Conservation (phyloP, 2,113 vertebrate species). For the Xenopus borealis region DNA sequence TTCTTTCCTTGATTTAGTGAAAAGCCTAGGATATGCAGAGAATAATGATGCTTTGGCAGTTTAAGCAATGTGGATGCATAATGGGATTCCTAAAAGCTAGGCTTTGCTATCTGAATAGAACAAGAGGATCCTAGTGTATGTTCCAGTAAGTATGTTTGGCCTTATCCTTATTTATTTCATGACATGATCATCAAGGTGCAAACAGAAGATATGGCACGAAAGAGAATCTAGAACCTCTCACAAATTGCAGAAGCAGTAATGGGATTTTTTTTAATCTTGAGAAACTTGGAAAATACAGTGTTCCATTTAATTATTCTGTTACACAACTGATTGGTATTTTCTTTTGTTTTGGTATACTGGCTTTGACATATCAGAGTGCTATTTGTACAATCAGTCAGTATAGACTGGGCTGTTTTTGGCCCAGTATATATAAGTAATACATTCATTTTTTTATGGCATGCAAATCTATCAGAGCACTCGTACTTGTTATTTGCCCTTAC, state of each 20-base stretch:
- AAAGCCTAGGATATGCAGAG: no score
- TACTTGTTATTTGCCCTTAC: no score
- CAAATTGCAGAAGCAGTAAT: slow-evolving; percentile 17
- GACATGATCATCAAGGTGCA: slow-evolving; percentile 31
- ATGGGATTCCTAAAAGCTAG: slow-evolving; percentile 41
- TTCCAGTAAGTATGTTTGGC: slow-evolving; percentile 23
- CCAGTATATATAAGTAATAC: no score
- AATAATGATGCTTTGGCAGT: slow-evolving; percentile 25
- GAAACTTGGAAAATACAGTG: no score
- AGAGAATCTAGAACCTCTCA: slow-evolving; percentile 18
- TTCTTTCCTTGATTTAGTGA: no score
- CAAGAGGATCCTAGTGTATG: slow-evolving; percentile 34
- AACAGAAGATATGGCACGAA: slow-evolving; percentile 24
- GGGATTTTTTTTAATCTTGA: slow-evolving; percentile 10
- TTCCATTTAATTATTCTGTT: slow-evolving; percentile 24
- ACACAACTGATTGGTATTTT: slow-evolving; percentile 50
- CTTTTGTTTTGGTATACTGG: background rate
- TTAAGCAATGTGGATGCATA: slow-evolving; percentile 33
- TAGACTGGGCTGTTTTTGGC: no score
- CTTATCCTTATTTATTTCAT: slow-evolving; percentile 35
- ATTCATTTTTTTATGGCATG: no score
- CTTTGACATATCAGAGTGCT: no score
- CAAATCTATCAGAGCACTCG: no score
- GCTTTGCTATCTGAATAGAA: slow-evolving; percentile 32
- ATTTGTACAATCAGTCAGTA: no score